phyloP scores from a whole-genome alignment of 2,797 vertebrate species.

The Pteropus rufus region DNA sequence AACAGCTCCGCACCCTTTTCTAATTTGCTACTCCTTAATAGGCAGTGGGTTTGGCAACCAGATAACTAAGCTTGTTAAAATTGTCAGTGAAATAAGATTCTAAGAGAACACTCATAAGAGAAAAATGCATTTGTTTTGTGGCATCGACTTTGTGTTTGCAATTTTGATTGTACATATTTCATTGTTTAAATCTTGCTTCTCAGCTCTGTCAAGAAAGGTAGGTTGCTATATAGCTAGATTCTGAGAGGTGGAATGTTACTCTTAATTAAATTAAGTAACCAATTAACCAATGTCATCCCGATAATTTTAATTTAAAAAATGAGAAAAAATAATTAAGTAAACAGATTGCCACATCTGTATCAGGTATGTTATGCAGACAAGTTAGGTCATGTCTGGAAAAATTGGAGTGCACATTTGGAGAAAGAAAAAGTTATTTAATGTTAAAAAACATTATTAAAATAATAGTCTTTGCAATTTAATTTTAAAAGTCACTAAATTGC shows the following conservation, averaged over 20 bases:
- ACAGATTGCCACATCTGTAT: background rate
- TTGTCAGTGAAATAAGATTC: background rate
- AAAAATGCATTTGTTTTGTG: background rate
- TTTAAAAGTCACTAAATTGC: background rate
- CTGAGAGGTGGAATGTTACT: background rate
- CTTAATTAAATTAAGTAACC: background rate
- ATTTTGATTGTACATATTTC: background rate
- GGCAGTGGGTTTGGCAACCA: background rate
- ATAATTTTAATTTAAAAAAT: no score
- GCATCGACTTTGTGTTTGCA: background rate
- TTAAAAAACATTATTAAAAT: background rate
- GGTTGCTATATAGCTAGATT: background rate
- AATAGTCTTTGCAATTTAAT: background rate
- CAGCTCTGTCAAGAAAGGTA: background rate
- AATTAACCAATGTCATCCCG: no score
- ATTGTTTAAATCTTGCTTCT: background rate
- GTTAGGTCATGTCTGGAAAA: constrained; percentile 26
- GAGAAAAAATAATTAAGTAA: no score
- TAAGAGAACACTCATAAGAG: background rate
- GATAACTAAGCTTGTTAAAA: background rate
- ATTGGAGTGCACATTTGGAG: background rate
- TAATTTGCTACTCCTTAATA: background rate
- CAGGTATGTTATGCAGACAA: background rate
- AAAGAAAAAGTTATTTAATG: background rate
- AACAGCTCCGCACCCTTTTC: background rate